These are phyloP conservation scores for Ectemnius cavifrons DNA, from an alignment of 2,888 invertebrate genomes.

Conservation along the genomic window DNA sequence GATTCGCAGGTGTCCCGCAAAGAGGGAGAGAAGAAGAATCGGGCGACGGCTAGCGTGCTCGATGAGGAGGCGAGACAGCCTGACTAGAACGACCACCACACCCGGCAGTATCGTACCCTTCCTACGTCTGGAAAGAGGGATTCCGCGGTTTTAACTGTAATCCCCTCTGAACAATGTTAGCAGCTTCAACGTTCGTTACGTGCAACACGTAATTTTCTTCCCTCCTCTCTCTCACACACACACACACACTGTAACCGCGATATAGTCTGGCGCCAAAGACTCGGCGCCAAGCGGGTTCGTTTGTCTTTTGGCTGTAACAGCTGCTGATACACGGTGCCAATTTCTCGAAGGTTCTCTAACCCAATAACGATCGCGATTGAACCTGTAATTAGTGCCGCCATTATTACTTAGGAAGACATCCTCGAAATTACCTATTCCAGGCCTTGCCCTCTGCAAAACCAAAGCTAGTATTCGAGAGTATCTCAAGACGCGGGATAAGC, in stretches of 20 bases:
- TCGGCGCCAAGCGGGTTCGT: conserved; percentile 37
- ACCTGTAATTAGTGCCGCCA: too few relatives aligned
- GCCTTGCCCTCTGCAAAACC: too few relatives aligned
- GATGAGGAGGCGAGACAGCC: conserved; percentile 19
- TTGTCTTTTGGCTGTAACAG: conserved; percentile 28
- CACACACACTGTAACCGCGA: neutral
- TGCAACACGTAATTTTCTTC: conserved; percentile 68
- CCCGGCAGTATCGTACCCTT: conserved; percentile 43
- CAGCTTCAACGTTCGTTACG: conserved; percentile 65
- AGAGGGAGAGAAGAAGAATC: conserved; percentile 17
- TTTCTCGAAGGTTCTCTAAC: too few relatives aligned
- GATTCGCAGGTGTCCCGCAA: conserved; percentile 29
- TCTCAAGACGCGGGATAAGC: too few relatives aligned
- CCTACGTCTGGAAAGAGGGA: conserved; percentile 51
- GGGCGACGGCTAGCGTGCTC: conserved; percentile 6
- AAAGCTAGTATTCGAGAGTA: too few relatives aligned
- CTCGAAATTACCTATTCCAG: too few relatives aligned
- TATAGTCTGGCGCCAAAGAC: conserved; percentile 9
- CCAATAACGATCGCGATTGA: too few relatives aligned
- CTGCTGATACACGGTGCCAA: too few relatives aligned
- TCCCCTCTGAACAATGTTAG: conserved; percentile 70
- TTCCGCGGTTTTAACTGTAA: conserved; percentile 68
- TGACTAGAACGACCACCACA: neutral
- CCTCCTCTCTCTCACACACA: neutral
- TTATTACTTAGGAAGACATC: too few relatives aligned